A percentile compares a stretch with the other conserved stretches of the same genome.
phyloP scores from a whole-genome alignment of 2,113 vertebrate genomes.

The Rhea pennata region DNA sequence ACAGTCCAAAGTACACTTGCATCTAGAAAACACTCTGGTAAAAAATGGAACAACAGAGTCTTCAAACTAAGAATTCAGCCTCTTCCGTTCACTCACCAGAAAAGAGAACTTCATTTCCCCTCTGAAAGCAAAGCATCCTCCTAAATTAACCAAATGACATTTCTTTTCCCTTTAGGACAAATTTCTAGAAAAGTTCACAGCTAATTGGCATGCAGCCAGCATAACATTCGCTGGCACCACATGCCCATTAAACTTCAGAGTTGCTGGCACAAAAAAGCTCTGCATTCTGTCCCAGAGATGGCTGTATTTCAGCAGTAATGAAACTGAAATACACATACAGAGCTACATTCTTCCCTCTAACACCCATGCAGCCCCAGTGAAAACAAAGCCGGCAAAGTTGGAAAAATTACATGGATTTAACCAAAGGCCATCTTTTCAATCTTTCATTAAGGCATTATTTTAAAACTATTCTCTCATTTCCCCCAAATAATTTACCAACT shows the following conservation, averaged over 20 bases:
- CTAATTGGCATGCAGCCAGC: slow-evolving; percentile 2
- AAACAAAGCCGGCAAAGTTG: slow-evolving; percentile 45
- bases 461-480: not conserved
- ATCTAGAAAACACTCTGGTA: not conserved
- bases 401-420: not conserved
- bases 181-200: slow-evolving; percentile 52
- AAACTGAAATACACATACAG: slow-evolving; percentile 40
- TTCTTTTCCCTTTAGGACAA: slow-evolving; percentile 24
- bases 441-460: not conserved
- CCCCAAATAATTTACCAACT: not conserved
- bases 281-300: slow-evolving; percentile 49
- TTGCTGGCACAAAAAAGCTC: slow-evolving; percentile 31
- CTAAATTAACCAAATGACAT: not conserved
- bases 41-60: not conserved
- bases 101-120: slow-evolving; percentile 6
- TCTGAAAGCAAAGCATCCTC: not conserved
- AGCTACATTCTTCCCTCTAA: slow-evolving; percentile 29
- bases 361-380: slow-evolving; percentile 5
- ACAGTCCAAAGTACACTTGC: not conserved
- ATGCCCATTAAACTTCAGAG: slow-evolving; percentile 36
- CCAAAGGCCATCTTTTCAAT: not conserved
- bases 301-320: slow-evolving; percentile 51
- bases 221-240: slow-evolving; percentile 54
- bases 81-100: not conserved
- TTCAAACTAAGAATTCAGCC: not conserved